Conservation (phyloP, 2,113 vertebrate genomes). For the Pithys albifrons region DNA sequence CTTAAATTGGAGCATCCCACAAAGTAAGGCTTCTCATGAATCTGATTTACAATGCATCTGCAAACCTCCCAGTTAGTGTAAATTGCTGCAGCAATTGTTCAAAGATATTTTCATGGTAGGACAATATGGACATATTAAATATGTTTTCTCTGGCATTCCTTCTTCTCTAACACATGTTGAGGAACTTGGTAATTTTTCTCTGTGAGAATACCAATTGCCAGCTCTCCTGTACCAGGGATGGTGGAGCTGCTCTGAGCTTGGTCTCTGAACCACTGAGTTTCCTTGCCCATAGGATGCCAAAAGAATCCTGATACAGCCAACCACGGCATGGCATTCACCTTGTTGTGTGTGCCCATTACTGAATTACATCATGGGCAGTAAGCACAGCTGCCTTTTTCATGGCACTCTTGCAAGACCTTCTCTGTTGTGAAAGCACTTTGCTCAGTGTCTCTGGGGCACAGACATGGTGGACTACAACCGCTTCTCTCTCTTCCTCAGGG, state of each 20-base stretch:
- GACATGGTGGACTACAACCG: neutral
- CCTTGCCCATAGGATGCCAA: neutral
- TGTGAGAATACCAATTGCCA: neutral
- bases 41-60: neutral
- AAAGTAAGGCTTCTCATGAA: neutral
- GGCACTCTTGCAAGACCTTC: neutral
- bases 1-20: constrained; percentile 15
- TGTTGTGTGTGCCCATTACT: neutral
- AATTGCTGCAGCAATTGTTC: neutral
- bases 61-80: neutral
- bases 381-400: neutral
- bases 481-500: neutral
- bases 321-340: neutral
- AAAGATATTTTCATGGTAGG: neutral
- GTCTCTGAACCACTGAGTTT: neutral
- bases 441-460: neutral
- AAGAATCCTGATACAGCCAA: neutral
- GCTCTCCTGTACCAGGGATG: neutral
- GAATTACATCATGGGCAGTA: neutral
- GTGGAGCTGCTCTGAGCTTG: neutral
- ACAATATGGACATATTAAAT: neutral
- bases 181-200: neutral
- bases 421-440: neutral
- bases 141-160: neutral
- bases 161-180: neutral